phyloP scores from a whole-genome alignment of 2,888 invertebrate species.

The Escarpia spicata region DNA sequence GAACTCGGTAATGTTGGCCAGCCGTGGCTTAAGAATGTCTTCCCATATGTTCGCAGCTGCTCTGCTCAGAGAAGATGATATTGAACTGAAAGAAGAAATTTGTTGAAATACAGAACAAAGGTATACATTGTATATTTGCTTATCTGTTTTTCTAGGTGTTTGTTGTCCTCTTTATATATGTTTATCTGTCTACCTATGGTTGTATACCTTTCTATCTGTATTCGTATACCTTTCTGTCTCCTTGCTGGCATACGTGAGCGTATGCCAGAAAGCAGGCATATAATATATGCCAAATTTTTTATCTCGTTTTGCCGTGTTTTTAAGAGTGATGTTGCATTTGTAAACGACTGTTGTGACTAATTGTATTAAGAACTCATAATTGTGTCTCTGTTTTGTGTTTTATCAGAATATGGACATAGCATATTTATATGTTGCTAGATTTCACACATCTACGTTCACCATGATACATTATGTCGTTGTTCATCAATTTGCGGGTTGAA shows the following conservation, averaged over 20 bases:
- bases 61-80: conserved; percentile 21
- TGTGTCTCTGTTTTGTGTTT: too few species aligned
- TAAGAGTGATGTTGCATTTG: too few species aligned
- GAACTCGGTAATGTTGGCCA: conserved; percentile 7
- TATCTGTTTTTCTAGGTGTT: not conserved
- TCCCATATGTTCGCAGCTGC: conserved; percentile 25
- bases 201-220: not conserved
- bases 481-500: too few species aligned
- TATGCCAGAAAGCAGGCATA: not conserved
- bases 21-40: conserved; percentile 1
- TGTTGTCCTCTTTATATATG: not conserved
- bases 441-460: too few species aligned
- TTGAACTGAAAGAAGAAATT: conserved; percentile 8
- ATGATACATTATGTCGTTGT: too few species aligned
- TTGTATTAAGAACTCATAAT: too few species aligned
- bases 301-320: too few species aligned
- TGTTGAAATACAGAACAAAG: too few species aligned
- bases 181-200: not conserved
- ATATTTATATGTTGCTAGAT: too few species aligned
- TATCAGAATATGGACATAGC: too few species aligned
- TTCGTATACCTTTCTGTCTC: not conserved
- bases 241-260: not conserved
- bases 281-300: not conserved
- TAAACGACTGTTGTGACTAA: too few species aligned
- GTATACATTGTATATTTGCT: not conserved